Base-by-base conservation (phyloP, 2,888 invertebrate genomes). In the Amphipyra tragopoginis region DNA sequence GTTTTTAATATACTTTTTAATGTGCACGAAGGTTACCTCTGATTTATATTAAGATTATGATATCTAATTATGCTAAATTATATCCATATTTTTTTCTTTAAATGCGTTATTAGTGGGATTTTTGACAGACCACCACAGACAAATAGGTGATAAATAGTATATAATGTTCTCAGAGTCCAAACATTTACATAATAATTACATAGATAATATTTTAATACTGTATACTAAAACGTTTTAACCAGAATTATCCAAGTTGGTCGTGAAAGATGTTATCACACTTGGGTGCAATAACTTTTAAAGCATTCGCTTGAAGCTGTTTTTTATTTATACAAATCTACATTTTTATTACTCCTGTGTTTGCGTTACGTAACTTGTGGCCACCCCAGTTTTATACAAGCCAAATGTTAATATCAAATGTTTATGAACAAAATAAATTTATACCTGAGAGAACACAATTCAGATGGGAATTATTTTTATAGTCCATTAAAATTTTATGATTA, bases 221-320 rank as follows among this genome's bases (percentile, higher is more conserved):
- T 45, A 71, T 58, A 75, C 50, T 75, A 72, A 71, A 72, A 56
- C 33, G 38, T 50, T 63, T 65, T 68, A 61, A 72, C 69, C 65
- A 29, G 7, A 70, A 66, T 51, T 65, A 69, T 69, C 65, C 64
- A 54, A 43, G 67, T 44, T 57, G 67, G 57, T 78, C 75, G 79
- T 81, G 81, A 75, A 75, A 67, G 84, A 85, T 85, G 57, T 53
- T 79, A 82, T 83, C 83, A 66, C 56, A 58, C 55, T 57, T 64
- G 83, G 83, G 82, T 79, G 83, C 80, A 84, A 81, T 79, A 82
- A 78, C 84, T 77, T 72, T 64, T 74, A 65, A 74, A 77, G 65
- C 56, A 50, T 67, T 77, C 67, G 68, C 52, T 65, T 77, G 43
- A 70, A 76, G 57, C 72, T 10, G 38, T 56, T 75, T 67, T 63